Evolutionary conservation across 35 echinoderm and acorn worm species (phyloP), one percentile per base, ranked within the genome.

Genomic region (Holothuria glaberrima): DNA sequence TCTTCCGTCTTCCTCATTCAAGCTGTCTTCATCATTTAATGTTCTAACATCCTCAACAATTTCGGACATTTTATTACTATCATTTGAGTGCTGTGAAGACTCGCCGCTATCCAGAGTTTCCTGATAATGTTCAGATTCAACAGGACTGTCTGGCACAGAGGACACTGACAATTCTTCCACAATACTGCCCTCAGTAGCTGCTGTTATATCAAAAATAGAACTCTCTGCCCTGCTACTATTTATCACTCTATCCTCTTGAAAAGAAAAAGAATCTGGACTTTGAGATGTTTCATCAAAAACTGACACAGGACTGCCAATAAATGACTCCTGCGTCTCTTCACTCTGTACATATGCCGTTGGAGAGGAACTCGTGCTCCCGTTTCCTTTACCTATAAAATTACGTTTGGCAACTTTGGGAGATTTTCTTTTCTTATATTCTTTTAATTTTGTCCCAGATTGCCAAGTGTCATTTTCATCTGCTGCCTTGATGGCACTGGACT

Each of bases 401-500:
- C 29, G n/a, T 9, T 20, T 61, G 27, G 52, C 80, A 61, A 27
- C 28, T 63, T 84, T 84, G 80, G 80, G 80, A 25, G 80, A 84
- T 24, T 63, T 84, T 19, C 58, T 84, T n/a, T 56, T 84, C 41
- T 78, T 48, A n/a, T 4, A 25, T 31, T 22, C 13, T 62, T 84
- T 84, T 36, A 33, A 5, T 41, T 16, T 20, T 26, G 18, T 59
- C 36, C 33, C 30, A 0, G 52, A 63, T 24, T 84, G 12, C 13
- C 16, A 30, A 22, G 48, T 32, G 9, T 63, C 34, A 54, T 24
- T 57, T 30, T 36, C 57, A 5, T 56, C 80, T 38, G 32, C 80
- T 36, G 33, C 80, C 58, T 63, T 84, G 10, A 27, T 61, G 80
- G 80, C 56, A 84, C 58, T 84, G 12, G 58, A 84, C 21, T 58